A percentile compares a stretch with the other conserved stretches of the same genome.
Evolutionary conservation across 2,888 invertebrate species (phyloP).

Genomic region (Lepidochitona cinerea): DNA sequence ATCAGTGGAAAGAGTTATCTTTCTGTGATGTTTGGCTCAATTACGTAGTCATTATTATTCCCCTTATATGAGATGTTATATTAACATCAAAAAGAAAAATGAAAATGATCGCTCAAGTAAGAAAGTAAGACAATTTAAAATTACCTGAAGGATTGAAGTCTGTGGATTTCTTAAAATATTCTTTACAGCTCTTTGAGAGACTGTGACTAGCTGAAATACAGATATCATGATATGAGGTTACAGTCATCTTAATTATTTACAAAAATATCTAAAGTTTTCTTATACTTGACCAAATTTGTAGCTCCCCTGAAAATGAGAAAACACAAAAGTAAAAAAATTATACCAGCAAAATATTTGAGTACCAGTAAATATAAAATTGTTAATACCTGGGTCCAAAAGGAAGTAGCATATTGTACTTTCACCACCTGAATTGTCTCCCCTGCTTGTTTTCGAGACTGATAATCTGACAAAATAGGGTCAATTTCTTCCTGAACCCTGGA

Average conservation of each 20-base stretch:
- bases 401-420: slow-evolving; percentile 49
- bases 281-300: no score
- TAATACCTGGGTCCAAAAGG: slow-evolving; percentile 51
- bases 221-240: no score
- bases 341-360: no score
- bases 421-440: slow-evolving; percentile 35
- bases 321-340: no score
- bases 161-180: slow-evolving; percentile 68
- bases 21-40: no score
- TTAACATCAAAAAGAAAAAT: background rate
- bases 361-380: no score
- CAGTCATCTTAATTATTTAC: no score
- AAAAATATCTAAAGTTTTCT: no score
- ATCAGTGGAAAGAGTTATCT: no score
- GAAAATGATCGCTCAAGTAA: background rate
- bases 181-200: slow-evolving; percentile 58
- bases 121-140: no score
- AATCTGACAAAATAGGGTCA: slow-evolving; percentile 38
- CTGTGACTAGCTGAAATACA: slow-evolving; percentile 51
- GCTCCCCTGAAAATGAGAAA: no score
- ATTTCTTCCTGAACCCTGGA: slow-evolving; percentile 42
- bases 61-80: background rate
- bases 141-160: slow-evolving; percentile 63
- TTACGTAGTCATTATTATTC: background rate
- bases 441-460: slow-evolving; percentile 22